Conservation (phyloP, 35 echinoderm and acorn worm genomes). For the Stichopus chloronotus region DNA sequence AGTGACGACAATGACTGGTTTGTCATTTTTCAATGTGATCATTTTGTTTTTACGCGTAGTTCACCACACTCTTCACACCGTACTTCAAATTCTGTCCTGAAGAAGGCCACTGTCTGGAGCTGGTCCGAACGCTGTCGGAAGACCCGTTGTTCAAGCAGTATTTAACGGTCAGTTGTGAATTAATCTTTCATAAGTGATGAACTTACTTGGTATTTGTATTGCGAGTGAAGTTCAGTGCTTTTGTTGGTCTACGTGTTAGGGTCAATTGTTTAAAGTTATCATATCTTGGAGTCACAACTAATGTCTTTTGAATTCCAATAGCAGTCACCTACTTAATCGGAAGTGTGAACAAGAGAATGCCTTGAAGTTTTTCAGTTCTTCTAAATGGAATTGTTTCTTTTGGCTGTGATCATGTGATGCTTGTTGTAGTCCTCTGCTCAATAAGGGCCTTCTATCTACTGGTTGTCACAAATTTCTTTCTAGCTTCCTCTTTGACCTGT, state of each 20-base stretch:
- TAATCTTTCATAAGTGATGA: not conserved
- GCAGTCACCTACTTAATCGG: no score
- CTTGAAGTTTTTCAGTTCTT: no score
- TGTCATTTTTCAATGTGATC: not conserved
- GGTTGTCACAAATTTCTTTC: no score
- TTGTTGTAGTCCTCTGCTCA: no score
- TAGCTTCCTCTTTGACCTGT: no score
- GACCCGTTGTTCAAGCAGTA: constrained; percentile 71
- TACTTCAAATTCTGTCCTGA: constrained; percentile 88
- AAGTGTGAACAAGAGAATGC: no score
- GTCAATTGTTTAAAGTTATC: not conserved
- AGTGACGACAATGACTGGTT: not conserved
- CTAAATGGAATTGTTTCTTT: no score
- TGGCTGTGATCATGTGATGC: no score
- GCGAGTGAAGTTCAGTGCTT: not conserved
- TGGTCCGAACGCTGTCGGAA: constrained; percentile 61
- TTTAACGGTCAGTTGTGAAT: constrained; percentile 56
- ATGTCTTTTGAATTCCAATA: no score
- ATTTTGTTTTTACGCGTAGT: constrained; percentile 51
- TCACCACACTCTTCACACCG: constrained; percentile 72
- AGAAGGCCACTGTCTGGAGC: constrained; percentile 74
- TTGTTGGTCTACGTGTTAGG: not conserved
- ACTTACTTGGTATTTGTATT: not conserved
- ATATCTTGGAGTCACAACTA: not conserved
- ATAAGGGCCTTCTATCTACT: no score